Base-by-base conservation (phyloP, 2,888 invertebrate genomes). In the Sinhomidia bicolor region DNA sequence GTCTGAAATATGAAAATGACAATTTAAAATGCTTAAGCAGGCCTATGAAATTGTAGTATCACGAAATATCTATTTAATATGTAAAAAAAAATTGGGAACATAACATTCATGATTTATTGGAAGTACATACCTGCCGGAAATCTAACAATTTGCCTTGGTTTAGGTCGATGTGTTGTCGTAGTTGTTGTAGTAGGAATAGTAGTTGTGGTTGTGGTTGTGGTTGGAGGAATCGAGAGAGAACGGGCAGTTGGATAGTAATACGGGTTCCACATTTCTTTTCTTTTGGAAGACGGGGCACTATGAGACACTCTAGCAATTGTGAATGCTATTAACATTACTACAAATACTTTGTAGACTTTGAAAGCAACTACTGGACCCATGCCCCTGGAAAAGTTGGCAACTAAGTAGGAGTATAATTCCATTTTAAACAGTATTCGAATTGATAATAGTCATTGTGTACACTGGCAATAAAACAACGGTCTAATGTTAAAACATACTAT, bases 201-300 rank as follows among this genome's bases (percentile, higher is more conserved):
- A 4, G 57, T 44, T 9, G 60, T 41, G 1, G 44, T 32, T 23
- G 44, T 41, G 4, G 20, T 20, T 41, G 10, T 12, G 2, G 47
- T 41, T 6, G 82, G 68, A 26, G 82, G 62, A 14, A 68, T 17
- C 20, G 82, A 68, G 5, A 68, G 51, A 17, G 68, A 68, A 14
- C 82, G 82, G 14, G 36, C 26, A 17, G 82, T 51, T n/a, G 82
- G 82, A n/a, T 82, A 68, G 10, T 51, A 20, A 32, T 82, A 82
- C 0, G 82, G 82, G 62, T 82, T 82, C 68, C 65, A 82, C 4
- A 7, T 47, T 47, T 47, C 44, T 47, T 10, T 47, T 12, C 44
- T 47, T 9, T 1, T 12, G 20, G 79, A 57, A 20, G 12, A 2
- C 12, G 79, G 79, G 79, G 79, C 79, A 79, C 57, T 57, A 1